Evolutionary conservation across 2,888 invertebrate species (phyloP), one percentile per base, ranked within the genome.

Genomic region (Macrostomum cliftonense): DNA sequence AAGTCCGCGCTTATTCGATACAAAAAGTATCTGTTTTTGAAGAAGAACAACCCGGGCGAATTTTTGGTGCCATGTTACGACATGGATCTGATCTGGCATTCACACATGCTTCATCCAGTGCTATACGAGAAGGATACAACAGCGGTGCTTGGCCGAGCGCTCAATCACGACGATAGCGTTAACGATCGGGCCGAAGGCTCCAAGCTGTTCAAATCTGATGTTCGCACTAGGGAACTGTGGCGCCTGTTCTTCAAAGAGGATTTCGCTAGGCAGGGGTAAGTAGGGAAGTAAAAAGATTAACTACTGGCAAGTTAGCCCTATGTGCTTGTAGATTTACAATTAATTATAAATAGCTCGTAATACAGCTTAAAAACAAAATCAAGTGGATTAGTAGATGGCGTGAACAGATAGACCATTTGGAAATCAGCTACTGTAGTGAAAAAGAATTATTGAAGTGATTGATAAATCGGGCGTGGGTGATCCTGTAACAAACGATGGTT

Each of bases 31-130:
- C 56, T 73, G 17, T 63, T 63, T 52, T 56, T 73, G 47, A 73
- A 72, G 57, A 62, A 66, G 50, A 64, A 64, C 38, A 68, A 73
- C 56, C 63, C 68, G 2, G 63, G 61, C 37, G 62, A 66, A 50
- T 71, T 72, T 55, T 58, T 74, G 37, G 72, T 73, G 16, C 73
- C 73, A 1, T 73, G 72, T 56, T 73, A 73, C 54, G 73, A 73
- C 56, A 72, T 71, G 53, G 73, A 73, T 55, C 57, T 73, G 28
- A 61, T 71, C 4, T 73, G 73, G 73, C 73, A 74, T 55, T 60
- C 71, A 1, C 73, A 73, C 58, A 71, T 72, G 60, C 65, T 72
- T 39, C 63, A 66, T 47, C 68, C 68, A n/a, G 39, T 56, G 12
- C 48, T 50, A 11, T 68, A 68, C 54, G 59, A 59, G 50, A 55